Evolutionary conservation across 1,140 invertebrate genomes (phyloP).

Genomic region (Tetraneura akinire): DNA sequence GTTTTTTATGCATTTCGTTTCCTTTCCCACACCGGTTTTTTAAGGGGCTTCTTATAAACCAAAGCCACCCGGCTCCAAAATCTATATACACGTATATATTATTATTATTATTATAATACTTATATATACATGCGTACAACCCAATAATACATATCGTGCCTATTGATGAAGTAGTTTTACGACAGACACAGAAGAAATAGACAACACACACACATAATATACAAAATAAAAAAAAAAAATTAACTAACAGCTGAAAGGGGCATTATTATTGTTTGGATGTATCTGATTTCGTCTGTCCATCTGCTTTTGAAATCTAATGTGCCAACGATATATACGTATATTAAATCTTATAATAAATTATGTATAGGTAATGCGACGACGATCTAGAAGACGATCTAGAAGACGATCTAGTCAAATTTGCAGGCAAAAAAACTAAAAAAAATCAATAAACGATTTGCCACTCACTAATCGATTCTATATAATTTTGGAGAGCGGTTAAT

Average conservation of each 20-base stretch:
- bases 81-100: not conserved
- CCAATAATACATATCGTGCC: constrained; percentile 30
- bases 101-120: no score
- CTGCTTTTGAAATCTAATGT: constrained; percentile 35
- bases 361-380: not conserved
- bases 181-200: constrained; percentile 50
- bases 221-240: constrained; percentile 21
- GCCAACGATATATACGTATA: not conserved
- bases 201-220: constrained; percentile 15
- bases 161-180: constrained; percentile 51
- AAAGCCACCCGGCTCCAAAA: constrained; percentile 49
- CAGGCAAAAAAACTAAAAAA: not conserved
- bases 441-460: no score
- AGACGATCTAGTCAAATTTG: constrained; percentile 23
- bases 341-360: no score
- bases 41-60: constrained; percentile 51
- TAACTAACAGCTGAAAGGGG: constrained; percentile 51
- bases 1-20: constrained; percentile 52
- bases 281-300: constrained; percentile 52
- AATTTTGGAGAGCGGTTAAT: not conserved
- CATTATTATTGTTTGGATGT: constrained; percentile 51
- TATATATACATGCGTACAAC: not conserved
- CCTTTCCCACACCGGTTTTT: constrained; percentile 51
- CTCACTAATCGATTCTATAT: no score
- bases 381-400: no score